Evolutionary conservation across 2,888 invertebrate species (phyloP).

Genomic region (Pharmacophagus antenor): DNA sequence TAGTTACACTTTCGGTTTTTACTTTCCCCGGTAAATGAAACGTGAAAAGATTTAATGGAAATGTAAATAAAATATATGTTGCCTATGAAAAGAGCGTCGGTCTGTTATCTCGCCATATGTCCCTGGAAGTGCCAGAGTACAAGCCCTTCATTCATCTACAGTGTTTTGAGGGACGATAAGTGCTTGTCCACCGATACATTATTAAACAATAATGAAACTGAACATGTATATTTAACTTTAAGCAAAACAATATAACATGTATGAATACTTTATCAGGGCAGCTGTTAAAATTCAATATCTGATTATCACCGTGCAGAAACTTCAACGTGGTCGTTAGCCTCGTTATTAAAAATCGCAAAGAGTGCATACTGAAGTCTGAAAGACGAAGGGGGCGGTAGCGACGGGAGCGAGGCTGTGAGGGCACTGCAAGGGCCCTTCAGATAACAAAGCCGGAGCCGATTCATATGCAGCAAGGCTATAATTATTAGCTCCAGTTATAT

Average conservation of each 20-base stretch:
- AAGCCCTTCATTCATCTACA: slow-evolving; percentile 26
- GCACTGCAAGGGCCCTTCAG: slow-evolving; percentile 8
- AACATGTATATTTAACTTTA: slow-evolving; percentile 21
- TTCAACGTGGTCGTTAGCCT: slow-evolving; percentile 31
- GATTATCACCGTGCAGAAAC: slow-evolving; percentile 12
- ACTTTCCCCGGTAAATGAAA: too few relatives aligned
- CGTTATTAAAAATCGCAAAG: slow-evolving; percentile 42
- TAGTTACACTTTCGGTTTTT: too few relatives aligned
- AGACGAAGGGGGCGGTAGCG: slow-evolving; percentile 2
- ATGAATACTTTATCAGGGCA: neutral
- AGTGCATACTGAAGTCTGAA: slow-evolving; percentile 33
- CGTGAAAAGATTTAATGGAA: neutral
- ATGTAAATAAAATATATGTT: slow-evolving; percentile 19
- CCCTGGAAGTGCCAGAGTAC: slow-evolving; percentile 19
- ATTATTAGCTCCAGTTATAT: slow-evolving; percentile 15
- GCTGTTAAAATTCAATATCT: slow-evolving; percentile 27
- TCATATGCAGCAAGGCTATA: slow-evolving; percentile 13
- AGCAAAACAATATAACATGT: slow-evolving; percentile 10
- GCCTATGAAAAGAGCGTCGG: slow-evolving; percentile 18
- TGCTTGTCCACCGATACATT: slow-evolving; percentile 22
- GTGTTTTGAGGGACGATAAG: slow-evolving; percentile 23
- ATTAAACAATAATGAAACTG: slow-evolving; percentile 17
- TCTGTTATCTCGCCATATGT: slow-evolving; percentile 30
- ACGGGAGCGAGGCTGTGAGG: slow-evolving; percentile 12
- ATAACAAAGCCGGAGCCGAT: slow-evolving; percentile 14